Conservation (phyloP, 2,797 vertebrate genomes). For the Pteronotus mesoamericanus region DNA sequence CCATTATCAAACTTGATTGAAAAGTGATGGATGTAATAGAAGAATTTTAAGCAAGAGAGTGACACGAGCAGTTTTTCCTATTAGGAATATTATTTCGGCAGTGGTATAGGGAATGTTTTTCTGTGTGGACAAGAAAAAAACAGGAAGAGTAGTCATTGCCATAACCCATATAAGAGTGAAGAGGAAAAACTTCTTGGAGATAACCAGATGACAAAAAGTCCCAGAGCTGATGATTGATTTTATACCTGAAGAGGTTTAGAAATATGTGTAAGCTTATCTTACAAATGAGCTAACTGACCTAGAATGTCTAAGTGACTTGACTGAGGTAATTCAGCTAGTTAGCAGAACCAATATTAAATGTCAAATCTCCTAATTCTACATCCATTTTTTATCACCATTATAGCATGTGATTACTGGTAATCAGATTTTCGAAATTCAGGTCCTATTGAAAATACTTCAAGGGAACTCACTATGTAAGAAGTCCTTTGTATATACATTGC, state of each 20-base stretch:
- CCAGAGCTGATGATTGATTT: slow-evolving; percentile 4
- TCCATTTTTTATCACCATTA: slow-evolving; percentile 31
- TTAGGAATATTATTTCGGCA: not conserved
- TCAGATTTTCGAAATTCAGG: not conserved
- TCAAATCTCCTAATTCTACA: slow-evolving; percentile 19
- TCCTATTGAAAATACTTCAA: slow-evolving; percentile 45
- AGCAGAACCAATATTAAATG: slow-evolving; percentile 21
- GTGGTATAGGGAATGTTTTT: not conserved
- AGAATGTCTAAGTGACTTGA: slow-evolving; percentile 24
- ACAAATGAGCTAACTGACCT: slow-evolving; percentile 11
- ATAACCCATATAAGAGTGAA: not conserved
- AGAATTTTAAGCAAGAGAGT: slow-evolving; percentile 20
- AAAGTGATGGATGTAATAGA: not conserved
- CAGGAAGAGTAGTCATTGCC: not conserved
- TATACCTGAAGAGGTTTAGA: not conserved
- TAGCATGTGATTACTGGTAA: slow-evolving; percentile 6
- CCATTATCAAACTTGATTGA: not conserved
- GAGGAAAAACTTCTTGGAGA: not conserved
- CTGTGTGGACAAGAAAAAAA: not conserved
- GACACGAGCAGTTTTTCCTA: not conserved
- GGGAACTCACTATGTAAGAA: not conserved
- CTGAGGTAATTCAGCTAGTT: slow-evolving; percentile 2
- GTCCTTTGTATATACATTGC: not conserved
- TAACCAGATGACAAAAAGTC: not conserved
- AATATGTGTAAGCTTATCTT: slow-evolving; percentile 13